A percentile compares a stretch with the other conserved stretches of the same genome.
Conservation (phyloP, 53 echinoderm and acorn worm genomes). For the Arbacia lixula region DNA sequence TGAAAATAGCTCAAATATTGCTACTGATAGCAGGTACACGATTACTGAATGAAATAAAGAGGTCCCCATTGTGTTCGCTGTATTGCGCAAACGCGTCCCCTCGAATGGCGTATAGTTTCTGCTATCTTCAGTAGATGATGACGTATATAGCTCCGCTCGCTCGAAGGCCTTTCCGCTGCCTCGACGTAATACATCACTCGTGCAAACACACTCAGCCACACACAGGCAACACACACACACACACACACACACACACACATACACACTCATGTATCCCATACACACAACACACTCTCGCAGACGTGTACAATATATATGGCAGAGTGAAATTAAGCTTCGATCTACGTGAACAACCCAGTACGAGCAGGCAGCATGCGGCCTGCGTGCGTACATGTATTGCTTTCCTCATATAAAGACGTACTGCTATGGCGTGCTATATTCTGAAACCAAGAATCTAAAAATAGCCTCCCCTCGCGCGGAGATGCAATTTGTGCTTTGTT, state of each 20-base stretch:
- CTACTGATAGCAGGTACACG: too few relatives aligned
- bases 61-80: conserved; percentile 36
- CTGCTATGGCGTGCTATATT: conserved; percentile 17
- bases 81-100: too few relatives aligned
- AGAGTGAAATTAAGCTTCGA: background rate
- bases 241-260: background rate
- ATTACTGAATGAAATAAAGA: too few relatives aligned
- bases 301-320: background rate
- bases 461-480: conserved; percentile 13
- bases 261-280: background rate
- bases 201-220: background rate
- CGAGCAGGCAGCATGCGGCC: conserved; percentile 13
- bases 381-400: conserved; percentile 20
- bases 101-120: conserved; percentile 43
- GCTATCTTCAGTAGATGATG: conserved; percentile 50
- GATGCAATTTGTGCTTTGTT: conserved; percentile 46
- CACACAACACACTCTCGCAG: conserved; percentile 10
- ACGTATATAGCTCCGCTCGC: conserved; percentile 15
- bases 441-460: conserved; percentile 25
- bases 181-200: conserved; percentile 17
- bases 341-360: conserved; percentile 10
- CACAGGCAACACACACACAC: background rate
- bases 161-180: conserved; percentile 20
- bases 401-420: background rate
- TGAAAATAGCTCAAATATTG: conserved; percentile 22